phyloP scores from a whole-genome alignment of 2,888 invertebrate species.

The Antheraea assamensis region DNA sequence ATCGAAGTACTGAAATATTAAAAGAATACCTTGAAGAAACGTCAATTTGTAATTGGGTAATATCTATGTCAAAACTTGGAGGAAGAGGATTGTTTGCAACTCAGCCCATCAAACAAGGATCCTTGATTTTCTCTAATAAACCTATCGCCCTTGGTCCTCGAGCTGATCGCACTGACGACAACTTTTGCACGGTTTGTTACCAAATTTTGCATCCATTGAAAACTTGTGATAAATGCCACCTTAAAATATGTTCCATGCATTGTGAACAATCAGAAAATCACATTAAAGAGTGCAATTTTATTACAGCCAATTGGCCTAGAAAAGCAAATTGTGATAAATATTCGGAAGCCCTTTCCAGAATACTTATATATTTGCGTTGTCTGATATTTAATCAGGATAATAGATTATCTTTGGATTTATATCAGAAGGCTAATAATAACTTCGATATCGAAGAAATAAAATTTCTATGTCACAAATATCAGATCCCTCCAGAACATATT shows the following conservation, averaged over 20 bases:
- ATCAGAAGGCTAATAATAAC: constrained; percentile 64
- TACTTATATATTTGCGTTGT: constrained; percentile 57
- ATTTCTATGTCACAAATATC: constrained; percentile 26
- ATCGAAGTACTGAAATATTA: constrained; percentile 31
- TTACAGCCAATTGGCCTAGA: constrained; percentile 75
- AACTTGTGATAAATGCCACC: constrained; percentile 84
- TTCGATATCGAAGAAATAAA: constrained; percentile 75
- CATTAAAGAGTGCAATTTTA: constrained; percentile 83
- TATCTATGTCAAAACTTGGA: constrained; percentile 82
- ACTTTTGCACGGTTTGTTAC: constrained; percentile 85
- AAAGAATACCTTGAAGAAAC: constrained; percentile 34
- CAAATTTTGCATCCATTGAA: constrained; percentile 57
- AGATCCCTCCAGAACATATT: constrained; percentile 48
- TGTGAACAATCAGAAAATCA: constrained; percentile 83
- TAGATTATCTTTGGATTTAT: constrained; percentile 63
- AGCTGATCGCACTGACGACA: constrained; percentile 71
- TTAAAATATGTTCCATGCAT: constrained; percentile 84
- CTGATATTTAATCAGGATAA: constrained; percentile 61
- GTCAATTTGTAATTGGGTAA: constrained; percentile 70
- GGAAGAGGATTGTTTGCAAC: constrained; percentile 88
- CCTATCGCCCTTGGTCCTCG: constrained; percentile 86
- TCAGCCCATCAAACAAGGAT: constrained; percentile 83
- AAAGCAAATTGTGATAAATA: constrained; percentile 39
- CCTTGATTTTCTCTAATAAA: constrained; percentile 85
- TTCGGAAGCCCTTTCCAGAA: constrained; percentile 42